These are phyloP conservation scores for Gopherus evgoodei DNA, from an alignment of 2,113 vertebrate genomes.

Conservation along the genomic window DNA sequence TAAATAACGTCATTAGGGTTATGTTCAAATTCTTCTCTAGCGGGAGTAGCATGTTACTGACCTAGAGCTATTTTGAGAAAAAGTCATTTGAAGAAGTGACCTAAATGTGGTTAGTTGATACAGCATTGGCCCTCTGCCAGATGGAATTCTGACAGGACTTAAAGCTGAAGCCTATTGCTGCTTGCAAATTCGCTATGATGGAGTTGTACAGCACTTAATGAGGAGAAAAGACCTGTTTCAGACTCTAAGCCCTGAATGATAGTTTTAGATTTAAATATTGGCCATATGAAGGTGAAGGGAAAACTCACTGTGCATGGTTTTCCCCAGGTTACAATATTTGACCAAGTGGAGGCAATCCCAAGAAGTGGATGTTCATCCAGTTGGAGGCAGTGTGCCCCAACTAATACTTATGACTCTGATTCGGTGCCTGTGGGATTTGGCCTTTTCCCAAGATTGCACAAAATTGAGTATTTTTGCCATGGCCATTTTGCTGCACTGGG, in stretches of 20 bases:
- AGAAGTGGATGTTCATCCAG: background rate
- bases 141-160: fast-evolving
- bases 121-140: fast-evolving
- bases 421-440: background rate
- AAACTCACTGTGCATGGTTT: background rate
- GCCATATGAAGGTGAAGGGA: background rate
- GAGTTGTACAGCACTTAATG: background rate
- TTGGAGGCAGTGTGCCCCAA: background rate
- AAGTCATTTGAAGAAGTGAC: background rate
- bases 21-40: background rate
- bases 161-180: background rate
- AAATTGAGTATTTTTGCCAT: background rate
- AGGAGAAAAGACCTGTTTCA: background rate
- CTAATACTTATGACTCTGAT: background rate
- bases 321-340: background rate
- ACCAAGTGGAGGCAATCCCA: background rate
- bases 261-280: background rate
- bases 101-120: conserved; percentile 25
- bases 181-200: background rate
- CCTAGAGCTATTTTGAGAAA: conserved; percentile 35
- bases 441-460: background rate
- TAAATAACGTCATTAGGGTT: background rate
- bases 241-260: background rate
- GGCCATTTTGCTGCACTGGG: background rate
- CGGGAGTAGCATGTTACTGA: background rate